Conservation (phyloP, 2,888 invertebrate species). For the Temnothorax ravouxi region DNA sequence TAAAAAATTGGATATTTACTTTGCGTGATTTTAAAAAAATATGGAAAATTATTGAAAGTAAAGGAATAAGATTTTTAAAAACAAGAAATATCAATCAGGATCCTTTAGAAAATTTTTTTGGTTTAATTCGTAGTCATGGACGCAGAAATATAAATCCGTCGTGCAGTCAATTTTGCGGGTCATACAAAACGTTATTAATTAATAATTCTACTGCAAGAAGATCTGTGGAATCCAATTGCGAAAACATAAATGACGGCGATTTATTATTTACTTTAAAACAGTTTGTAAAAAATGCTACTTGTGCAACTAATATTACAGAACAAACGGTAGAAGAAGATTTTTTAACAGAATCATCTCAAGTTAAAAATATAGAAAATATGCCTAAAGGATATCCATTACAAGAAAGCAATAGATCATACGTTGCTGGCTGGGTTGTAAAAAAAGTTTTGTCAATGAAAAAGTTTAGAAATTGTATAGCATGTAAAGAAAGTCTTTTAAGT, state of each 20-base stretch:
- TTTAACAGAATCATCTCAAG: neutral
- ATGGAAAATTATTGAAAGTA: neutral
- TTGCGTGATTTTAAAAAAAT: neutral
- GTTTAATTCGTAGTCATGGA: constrained; percentile 7
- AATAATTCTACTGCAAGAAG: constrained; percentile 16
- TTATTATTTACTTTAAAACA: constrained; percentile 18
- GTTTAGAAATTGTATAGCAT: constrained; percentile 13
- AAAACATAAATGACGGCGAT: neutral
- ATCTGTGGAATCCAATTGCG: neutral
- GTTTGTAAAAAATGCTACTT: constrained; percentile 15
- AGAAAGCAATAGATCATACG: neutral
- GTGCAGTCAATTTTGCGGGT: neutral
- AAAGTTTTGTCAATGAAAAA: neutral
- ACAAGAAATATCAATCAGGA: constrained; percentile 31
- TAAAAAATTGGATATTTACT: constrained; percentile 32
- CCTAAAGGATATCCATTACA: neutral
- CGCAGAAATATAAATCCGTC: constrained; percentile 15
- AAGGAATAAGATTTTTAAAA: constrained; percentile 11
- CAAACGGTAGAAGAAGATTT: constrained; percentile 2
- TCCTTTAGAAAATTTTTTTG: constrained; percentile 28
- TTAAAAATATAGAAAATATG: neutral
- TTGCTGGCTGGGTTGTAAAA: constrained; percentile 22
- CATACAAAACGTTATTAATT: constrained; percentile 31
- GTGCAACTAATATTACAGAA: neutral
- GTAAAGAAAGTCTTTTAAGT: constrained; percentile 2